These are phyloP conservation scores for Kuschelorhynchus macadamiae DNA, from an alignment of 2,888 invertebrate genomes.

Conservation along the genomic window DNA sequence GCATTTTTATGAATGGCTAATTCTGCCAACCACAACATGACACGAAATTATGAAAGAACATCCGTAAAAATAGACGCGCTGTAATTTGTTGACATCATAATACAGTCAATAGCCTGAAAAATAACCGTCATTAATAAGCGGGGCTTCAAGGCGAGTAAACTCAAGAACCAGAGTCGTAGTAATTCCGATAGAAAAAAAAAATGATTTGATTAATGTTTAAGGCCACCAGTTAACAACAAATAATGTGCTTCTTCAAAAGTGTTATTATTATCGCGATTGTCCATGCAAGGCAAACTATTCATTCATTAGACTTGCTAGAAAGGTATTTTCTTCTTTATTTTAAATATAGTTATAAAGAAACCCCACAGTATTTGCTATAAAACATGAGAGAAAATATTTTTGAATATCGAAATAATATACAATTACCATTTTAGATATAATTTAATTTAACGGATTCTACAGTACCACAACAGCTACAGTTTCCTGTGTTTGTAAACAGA, in stretches of 20 bases:
- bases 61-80: constrained; percentile 21
- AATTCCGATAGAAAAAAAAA: neutral
- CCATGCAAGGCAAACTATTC: constrained; percentile 11
- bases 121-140: constrained; percentile 24
- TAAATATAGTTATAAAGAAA: too few relatives aligned
- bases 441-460: too few relatives aligned
- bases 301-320: too few relatives aligned
- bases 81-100: constrained; percentile 35
- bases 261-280: constrained; percentile 8
- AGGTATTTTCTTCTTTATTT: too few relatives aligned
- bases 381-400: too few relatives aligned
- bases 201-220: neutral
- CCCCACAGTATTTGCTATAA: too few relatives aligned
- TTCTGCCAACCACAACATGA: neutral
- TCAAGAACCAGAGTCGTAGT: neutral
- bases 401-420: too few relatives aligned
- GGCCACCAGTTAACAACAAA: too few relatives aligned
- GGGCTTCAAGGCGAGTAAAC: constrained; percentile 21
- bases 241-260: constrained; percentile 10
- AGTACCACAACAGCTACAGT: too few relatives aligned
- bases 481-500: too few relatives aligned
- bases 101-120: constrained; percentile 36
- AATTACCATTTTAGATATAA: too few relatives aligned
- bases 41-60: neutral
- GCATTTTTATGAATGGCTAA: neutral